Conservation (phyloP, 1,140 invertebrate species). For the Ruditapes philippinarum region DNA sequence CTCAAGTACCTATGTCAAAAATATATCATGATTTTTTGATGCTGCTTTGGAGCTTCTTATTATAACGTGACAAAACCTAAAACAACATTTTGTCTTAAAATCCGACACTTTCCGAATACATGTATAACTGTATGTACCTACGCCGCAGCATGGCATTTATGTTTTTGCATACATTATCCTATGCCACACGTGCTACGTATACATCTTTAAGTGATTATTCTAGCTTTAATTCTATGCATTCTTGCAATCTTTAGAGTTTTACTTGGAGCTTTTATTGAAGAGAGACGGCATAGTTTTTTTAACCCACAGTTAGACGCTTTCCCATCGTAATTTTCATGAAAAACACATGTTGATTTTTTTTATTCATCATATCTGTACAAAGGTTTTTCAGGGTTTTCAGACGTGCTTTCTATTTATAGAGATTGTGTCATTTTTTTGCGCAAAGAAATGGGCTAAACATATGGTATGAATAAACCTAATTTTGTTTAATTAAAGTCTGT, state of each 20-base stretch:
- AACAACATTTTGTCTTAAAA: no score
- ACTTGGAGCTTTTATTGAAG: background rate
- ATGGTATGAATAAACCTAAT: background rate
- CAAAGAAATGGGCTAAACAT: constrained; percentile 6
- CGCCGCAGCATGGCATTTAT: background rate
- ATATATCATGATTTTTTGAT: background rate
- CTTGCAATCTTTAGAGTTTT: no score
- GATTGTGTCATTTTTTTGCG: background rate
- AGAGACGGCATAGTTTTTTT: background rate
- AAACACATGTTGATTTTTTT: constrained; percentile 11
- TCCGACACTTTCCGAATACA: background rate
- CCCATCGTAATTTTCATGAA: background rate
- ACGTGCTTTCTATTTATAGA: background rate
- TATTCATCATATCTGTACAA: no score
- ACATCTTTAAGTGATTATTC: no score
- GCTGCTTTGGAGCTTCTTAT: no score
- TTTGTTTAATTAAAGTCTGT: background rate
- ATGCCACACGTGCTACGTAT: no score
- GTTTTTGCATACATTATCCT: background rate
- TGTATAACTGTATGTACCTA: background rate
- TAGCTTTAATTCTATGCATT: no score
- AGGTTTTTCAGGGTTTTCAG: background rate
- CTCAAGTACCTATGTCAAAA: background rate
- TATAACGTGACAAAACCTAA: no score
- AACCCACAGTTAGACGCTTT: background rate